phyloP scores from a whole-genome alignment of 2,888 invertebrate genomes.

The Aleiodes testaceus region DNA sequence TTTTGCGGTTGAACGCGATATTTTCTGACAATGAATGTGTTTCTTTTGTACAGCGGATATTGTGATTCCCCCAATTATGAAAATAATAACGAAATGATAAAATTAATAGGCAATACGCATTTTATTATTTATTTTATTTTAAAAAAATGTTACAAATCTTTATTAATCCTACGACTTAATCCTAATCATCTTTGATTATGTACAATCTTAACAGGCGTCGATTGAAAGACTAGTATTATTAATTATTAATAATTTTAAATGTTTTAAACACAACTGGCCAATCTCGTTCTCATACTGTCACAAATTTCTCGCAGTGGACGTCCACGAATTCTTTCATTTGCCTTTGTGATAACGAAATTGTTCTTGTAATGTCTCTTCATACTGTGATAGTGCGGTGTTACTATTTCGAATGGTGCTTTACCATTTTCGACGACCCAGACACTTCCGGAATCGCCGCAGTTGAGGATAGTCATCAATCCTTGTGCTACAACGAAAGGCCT shows the following conservation, averaged over 20 bases:
- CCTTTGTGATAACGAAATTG: conserved; percentile 58
- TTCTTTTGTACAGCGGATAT: conserved; percentile 71
- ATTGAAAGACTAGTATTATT: too few relatives aligned
- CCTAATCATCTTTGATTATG: too few relatives aligned
- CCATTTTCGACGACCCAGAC: conserved; percentile 68
- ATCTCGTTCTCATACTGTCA: conserved; percentile 63
- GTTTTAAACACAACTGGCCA: conserved; percentile 63
- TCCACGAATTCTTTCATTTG: conserved; percentile 50
- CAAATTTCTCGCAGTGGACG: conserved; percentile 62
- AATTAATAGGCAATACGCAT: background rate
- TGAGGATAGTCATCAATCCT: conserved; percentile 63
- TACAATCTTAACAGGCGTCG: too few relatives aligned
- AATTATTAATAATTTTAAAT: too few relatives aligned
- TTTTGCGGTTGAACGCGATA: conserved; percentile 25
- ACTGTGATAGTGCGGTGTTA: conserved; percentile 61
- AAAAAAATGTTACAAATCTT: too few relatives aligned
- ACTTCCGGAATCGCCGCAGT: conserved; percentile 61
- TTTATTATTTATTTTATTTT: background rate
- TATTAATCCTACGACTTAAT: too few relatives aligned
- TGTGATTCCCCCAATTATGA: conserved; percentile 69
- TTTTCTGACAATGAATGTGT: conserved; percentile 65
- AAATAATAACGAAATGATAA: conserved; percentile 57
- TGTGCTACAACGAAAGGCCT: conserved; percentile 67
- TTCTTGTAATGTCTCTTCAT: conserved; percentile 66
- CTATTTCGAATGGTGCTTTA: conserved; percentile 63